Evolutionary conservation across 1,140 invertebrate genomes (phyloP).

Genomic region (Aphelinus certus): DNA sequence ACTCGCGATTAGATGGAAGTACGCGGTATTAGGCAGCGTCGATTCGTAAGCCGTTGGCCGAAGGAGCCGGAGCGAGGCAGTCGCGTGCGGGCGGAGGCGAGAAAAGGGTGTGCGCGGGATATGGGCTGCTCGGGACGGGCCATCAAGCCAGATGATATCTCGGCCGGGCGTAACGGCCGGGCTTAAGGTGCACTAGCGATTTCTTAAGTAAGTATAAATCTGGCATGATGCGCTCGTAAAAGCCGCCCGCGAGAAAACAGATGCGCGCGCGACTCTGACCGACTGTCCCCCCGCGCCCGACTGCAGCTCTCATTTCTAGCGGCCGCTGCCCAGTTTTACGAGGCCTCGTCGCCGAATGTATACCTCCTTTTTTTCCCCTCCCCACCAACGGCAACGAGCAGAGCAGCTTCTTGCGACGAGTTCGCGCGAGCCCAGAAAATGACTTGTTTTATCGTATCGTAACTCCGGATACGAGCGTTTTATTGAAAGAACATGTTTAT

Average conservation of each 20-base stretch:
- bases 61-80: neutral
- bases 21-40: too few species aligned
- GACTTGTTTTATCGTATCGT: constrained; percentile 56
- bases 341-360: constrained; percentile 29
- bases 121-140: neutral
- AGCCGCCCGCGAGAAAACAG: constrained; percentile 33
- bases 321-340: constrained; percentile 56
- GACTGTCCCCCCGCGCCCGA: neutral
- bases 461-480: constrained; percentile 40
- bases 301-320: constrained; percentile 45
- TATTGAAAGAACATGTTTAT: constrained; percentile 35
- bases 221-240: constrained; percentile 57
- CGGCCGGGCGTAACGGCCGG: constrained; percentile 36
- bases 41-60: too few species aligned
- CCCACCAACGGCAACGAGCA: neutral
- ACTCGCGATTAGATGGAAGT: neutral
- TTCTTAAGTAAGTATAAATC: constrained; percentile 60
- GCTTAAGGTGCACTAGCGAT: constrained; percentile 47
- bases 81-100: constrained; percentile 6
- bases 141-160: constrained; percentile 39
- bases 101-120: constrained; percentile 11
- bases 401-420: neutral
- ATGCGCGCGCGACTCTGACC: constrained; percentile 18
- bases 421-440: constrained; percentile 34
- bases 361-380: constrained; percentile 12